A percentile compares a stretch with the other conserved stretches of the same genome.
These are phyloP conservation scores for Leucopsar rothschildi DNA, from an alignment of 2,113 vertebrate genomes.

Conservation along the genomic window DNA sequence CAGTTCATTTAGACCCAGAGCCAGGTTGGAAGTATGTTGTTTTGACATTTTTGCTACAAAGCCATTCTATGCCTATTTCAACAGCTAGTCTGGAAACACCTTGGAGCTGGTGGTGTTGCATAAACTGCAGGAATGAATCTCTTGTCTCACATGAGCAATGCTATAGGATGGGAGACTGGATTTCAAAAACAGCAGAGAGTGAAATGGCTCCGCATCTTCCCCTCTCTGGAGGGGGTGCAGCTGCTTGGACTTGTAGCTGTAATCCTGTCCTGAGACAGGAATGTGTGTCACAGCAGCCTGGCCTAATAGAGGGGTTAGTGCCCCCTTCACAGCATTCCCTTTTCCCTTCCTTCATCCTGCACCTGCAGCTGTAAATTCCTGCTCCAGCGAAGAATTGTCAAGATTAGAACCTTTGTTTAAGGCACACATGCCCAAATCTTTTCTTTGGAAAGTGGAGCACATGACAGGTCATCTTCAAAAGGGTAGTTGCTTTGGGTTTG, in stretches of 20 bases:
- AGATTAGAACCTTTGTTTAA: slow-evolving; percentile 29
- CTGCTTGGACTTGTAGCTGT: neutral
- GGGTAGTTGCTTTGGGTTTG: neutral
- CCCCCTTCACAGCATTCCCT: neutral
- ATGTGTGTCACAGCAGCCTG: neutral
- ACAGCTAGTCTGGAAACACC: neutral
- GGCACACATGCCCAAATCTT: neutral
- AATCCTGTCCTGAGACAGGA: neutral
- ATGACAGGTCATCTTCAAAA: neutral
- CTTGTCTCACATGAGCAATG: neutral
- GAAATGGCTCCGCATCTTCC: accelerated
- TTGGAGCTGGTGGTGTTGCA: neutral
- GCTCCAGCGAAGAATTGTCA: neutral
- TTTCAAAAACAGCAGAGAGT: neutral
- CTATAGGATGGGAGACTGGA: neutral
- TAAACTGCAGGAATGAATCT: neutral
- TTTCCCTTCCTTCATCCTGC: neutral
- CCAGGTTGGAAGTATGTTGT: neutral
- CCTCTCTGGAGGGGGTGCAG: neutral
- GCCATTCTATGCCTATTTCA: neutral
- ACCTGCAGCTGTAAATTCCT: slow-evolving; percentile 31
- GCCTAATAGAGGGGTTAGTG: neutral
- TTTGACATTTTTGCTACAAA: neutral
- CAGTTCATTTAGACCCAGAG: neutral
- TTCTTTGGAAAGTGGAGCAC: neutral